Evolutionary conservation across 2,113 vertebrate species (phyloP), one percentile per base, ranked within the genome.

Genomic region (Oryzias curvinotus): DNA sequence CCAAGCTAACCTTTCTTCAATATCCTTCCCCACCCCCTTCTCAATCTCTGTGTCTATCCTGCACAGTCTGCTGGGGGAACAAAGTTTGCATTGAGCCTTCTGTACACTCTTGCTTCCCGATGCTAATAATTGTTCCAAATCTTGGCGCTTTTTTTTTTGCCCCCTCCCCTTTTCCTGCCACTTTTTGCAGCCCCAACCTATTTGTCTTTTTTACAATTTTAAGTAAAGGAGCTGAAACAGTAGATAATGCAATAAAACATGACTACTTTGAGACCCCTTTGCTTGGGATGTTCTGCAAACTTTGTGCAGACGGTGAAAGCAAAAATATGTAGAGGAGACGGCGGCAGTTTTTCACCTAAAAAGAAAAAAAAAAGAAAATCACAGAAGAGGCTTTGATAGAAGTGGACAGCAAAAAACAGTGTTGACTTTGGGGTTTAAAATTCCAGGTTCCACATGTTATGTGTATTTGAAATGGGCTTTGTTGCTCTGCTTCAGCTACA

Each of bases 1-100:
- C 78, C 62, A 86, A 77, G 81, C 85, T 86, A 90, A 88, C 89
- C 89, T 90, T 90, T 88, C 88, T 88, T 88, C 85, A 90, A 86
- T 81, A 87, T 80, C 82, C 89, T 79, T 78, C 71, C 85, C 72
- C 76, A 61, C 86, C 86, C 75, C 82, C 77, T 56, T 73, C 81
- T 50, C 83, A 81, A 86, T 82, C 84, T 89, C 86, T 88, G 78
- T 82, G 78, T 87, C 85, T 81, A 81, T 80, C 80, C 84, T 83
- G 69, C 73, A 75, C 82, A 84, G 85, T 87, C 81, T 82, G 71
- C 70, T 45, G 19, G 75, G 36, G 84, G 82, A 90, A 90, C 90
- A 90, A 90, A 88, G 89, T 90, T 85, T 69, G 89, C 85, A 87
- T 90, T 90, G 85, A 89, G 84, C 67, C 74, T 69, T 75, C 82